Evolutionary conservation across 2,797 vertebrate species (phyloP).

Genomic region (Centropyge bicolor): DNA sequence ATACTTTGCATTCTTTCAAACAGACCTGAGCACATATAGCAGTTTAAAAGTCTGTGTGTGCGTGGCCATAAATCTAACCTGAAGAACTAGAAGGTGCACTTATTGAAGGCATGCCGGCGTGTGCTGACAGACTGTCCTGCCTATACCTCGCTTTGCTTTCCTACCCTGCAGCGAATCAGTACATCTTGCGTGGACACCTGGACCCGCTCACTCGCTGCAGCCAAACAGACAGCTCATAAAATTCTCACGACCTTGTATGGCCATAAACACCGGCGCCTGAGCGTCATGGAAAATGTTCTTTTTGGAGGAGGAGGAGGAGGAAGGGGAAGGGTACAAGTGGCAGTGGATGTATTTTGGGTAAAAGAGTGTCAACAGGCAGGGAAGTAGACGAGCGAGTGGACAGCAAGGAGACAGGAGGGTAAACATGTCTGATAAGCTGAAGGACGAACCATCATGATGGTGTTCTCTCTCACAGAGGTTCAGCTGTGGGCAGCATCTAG

Average conservation of each 20-base stretch:
- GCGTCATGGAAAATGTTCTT: slow-evolving; percentile 61
- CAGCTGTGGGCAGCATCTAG: neutral
- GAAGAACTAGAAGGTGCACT: neutral
- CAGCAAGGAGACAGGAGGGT: neutral
- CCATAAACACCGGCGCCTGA: neutral
- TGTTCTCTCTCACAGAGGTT: neutral
- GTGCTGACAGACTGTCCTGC: neutral
- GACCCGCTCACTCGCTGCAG: slow-evolving; percentile 2
- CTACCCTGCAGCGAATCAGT: neutral
- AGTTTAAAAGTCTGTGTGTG: neutral
- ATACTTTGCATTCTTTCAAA: neutral
- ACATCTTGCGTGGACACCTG: slow-evolving; percentile 37
- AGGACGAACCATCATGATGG: slow-evolving; percentile 5
- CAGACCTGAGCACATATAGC: neutral
- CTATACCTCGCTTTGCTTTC: neutral
- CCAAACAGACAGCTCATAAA: slow-evolving; percentile 20
- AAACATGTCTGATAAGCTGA: slow-evolving; percentile 22
- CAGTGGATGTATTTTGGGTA: slow-evolving; percentile 2
- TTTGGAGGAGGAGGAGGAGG: neutral
- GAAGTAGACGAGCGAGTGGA: neutral
- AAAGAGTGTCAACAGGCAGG: neutral
- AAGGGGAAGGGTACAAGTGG: slow-evolving; percentile 9
- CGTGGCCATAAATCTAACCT: neutral
- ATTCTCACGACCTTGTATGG: slow-evolving; percentile 65
- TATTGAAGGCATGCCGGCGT: rapidly evolving